A percentile compares a stretch with the other conserved stretches of the same genome.
These are phyloP conservation scores for Drosophila bifasciata DNA, from an alignment of 1,140 invertebrate species.

Conservation along the genomic window DNA sequence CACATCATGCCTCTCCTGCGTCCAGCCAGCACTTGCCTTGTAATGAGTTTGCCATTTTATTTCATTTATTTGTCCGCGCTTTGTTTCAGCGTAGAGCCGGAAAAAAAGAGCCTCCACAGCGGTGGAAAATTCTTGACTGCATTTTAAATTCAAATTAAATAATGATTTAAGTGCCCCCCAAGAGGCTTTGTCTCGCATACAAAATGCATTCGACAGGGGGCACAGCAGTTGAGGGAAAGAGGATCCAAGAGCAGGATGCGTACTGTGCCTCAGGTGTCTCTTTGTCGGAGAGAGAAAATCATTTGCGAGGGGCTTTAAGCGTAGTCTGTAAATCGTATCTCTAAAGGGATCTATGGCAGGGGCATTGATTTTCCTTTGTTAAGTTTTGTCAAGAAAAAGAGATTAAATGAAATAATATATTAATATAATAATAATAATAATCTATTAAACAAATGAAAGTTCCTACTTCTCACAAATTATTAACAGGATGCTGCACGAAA, in stretches of 20 bases:
- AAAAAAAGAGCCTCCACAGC: slow-evolving; percentile 21
- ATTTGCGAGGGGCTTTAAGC: too few relatives aligned
- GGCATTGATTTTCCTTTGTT: too few relatives aligned
- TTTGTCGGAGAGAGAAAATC: slow-evolving; percentile 12
- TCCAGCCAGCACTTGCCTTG: slow-evolving; percentile 66
- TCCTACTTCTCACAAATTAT: too few relatives aligned
- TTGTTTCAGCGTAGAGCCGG: slow-evolving; percentile 62
- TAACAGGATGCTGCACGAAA: too few relatives aligned
- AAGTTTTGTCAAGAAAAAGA: too few relatives aligned
- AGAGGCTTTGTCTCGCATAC: slow-evolving; percentile 62
- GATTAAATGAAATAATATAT: too few relatives aligned
- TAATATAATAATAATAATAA: too few relatives aligned
- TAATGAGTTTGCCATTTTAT: slow-evolving; percentile 81
- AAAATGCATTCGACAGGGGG: neutral
- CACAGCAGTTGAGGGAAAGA: slow-evolving; percentile 10
- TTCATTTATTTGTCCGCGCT: slow-evolving; percentile 78
- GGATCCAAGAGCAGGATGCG: neutral
- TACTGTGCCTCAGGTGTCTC: slow-evolving; percentile 24
- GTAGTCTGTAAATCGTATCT: too few relatives aligned
- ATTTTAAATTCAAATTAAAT: slow-evolving; percentile 82
- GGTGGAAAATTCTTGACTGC: slow-evolving; percentile 45
- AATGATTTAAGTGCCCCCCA: slow-evolving; percentile 77
- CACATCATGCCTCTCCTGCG: slow-evolving; percentile 32
- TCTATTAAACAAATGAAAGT: too few relatives aligned
- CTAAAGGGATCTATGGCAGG: too few relatives aligned